phyloP scores from a whole-genome alignment of 2,888 invertebrate genomes.

The Euzetes globulus region DNA sequence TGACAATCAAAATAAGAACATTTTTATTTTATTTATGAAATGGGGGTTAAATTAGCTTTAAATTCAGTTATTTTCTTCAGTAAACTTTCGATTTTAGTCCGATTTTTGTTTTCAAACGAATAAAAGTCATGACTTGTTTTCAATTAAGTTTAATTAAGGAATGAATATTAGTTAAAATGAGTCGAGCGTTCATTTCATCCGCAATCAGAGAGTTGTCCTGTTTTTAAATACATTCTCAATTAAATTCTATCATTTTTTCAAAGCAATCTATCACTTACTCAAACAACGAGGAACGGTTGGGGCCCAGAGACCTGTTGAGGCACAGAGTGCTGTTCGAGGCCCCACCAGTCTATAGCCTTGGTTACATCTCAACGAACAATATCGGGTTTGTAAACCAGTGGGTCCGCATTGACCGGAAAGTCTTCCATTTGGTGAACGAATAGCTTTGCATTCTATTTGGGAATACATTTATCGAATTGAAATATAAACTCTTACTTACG shows the following conservation, averaged over 20 bases:
- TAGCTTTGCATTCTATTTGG: not conserved
- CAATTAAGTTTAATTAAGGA: too few relatives aligned
- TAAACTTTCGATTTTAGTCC: too few relatives aligned
- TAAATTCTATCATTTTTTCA: not conserved
- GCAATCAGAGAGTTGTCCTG: too few relatives aligned
- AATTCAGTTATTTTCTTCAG: too few relatives aligned
- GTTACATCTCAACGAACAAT: not conserved
- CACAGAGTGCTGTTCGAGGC: not conserved
- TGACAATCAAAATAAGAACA: too few relatives aligned
- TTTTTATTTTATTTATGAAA: too few relatives aligned
- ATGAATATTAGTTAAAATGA: too few relatives aligned
- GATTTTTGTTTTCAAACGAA: too few relatives aligned
- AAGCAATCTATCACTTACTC: not conserved
- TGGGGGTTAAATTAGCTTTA: too few relatives aligned
- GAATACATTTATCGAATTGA: not conserved
- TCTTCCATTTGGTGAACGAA: not conserved
- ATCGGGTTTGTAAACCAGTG: not conserved
- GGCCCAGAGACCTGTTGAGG: not conserved
- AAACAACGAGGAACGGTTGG: not conserved
- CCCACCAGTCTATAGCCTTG: not conserved
- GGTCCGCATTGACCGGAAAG: not conserved
- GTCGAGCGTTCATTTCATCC: too few relatives aligned
- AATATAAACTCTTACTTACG: not conserved
- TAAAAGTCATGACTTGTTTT: too few relatives aligned
- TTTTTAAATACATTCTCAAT: too few relatives aligned